Conservation (phyloP, 2,797 vertebrate species). For the Acropternis orthonyx region DNA sequence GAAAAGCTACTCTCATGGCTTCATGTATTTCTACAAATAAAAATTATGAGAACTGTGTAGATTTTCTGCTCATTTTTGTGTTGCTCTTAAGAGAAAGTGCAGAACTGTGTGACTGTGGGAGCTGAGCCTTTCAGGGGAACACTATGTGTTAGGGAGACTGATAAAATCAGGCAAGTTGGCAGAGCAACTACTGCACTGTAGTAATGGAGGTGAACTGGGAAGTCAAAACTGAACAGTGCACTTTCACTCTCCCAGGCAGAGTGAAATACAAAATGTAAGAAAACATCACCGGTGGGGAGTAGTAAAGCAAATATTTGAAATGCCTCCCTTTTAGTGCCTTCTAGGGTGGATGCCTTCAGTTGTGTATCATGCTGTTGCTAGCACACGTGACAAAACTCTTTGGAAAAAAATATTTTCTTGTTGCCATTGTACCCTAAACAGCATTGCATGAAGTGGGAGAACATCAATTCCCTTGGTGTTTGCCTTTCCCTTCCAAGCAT, state of each 20-base stretch:
- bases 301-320: slow-evolving; percentile 38
- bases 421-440: slow-evolving; percentile 3
- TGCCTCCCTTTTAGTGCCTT: neutral
- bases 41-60: neutral
- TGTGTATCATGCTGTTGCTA: slow-evolving; percentile 19
- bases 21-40: neutral
- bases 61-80: neutral
- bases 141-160: neutral
- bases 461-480: neutral
- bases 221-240: neutral
- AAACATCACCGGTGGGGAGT: neutral
- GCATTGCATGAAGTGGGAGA: neutral
- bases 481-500: neutral
- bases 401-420: slow-evolving; percentile 21
- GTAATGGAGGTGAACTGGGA: neutral
- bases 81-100: neutral
- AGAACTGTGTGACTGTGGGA: neutral
- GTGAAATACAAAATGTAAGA: slow-evolving; percentile 18
- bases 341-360: neutral
- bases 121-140: neutral
- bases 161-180: neutral
- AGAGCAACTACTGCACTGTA: neutral
- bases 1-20: neutral
- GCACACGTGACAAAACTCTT: neutral
- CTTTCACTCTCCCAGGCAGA: neutral